Base-by-base conservation (phyloP, 2,888 invertebrate species). In the Phyto melanocephala region DNA sequence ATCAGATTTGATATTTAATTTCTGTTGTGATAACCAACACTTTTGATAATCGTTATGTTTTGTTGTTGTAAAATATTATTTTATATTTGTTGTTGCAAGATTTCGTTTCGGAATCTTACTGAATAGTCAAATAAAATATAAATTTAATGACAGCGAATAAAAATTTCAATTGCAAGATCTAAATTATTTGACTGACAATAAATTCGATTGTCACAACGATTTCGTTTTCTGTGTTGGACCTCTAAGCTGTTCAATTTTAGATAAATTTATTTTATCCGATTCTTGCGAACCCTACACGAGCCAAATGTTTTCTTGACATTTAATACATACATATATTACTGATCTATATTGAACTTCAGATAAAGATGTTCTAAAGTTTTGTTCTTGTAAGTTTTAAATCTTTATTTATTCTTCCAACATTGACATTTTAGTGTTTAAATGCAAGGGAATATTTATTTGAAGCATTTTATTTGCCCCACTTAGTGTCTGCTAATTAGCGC, bases 371-470 rank as follows among this genome's bases (percentile, higher is more conserved):
- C 47, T 24, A 37, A 20, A 22, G 2, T 22, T n/a, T 22, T 1
- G 1, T 17, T 45, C 17, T 45, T 15, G 22, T 24, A n/a, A n/a
- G n/a, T 42, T 15, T 60, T 22, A 40, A 28, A 2, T n/a, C 11
- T 22, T 15, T 8, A 60, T 45, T 28, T 60, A 60, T 60, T 37
- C 24, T 24, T 71, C 63, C 35, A 52, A 74, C 63, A 54, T 63
- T 74, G 74, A 54, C 63, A 45, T 65, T 74, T 74, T 24, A 17
- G 74, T 20, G 10, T 50, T 50, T 40, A 42, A 2, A 50, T 33
- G 28, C 24, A 8, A 22, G 58, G 10, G n/a, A n/a, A 24, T 24
- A 60, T 37, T 35, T 24, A 37, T 70, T 71, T 47, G 24, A 37
- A 37, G 37, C 24, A 17, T 47, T 42, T 40, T 42, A 58, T 47